phyloP scores from a whole-genome alignment of 2,797 vertebrate species.

The Lacerta bilineata region DNA sequence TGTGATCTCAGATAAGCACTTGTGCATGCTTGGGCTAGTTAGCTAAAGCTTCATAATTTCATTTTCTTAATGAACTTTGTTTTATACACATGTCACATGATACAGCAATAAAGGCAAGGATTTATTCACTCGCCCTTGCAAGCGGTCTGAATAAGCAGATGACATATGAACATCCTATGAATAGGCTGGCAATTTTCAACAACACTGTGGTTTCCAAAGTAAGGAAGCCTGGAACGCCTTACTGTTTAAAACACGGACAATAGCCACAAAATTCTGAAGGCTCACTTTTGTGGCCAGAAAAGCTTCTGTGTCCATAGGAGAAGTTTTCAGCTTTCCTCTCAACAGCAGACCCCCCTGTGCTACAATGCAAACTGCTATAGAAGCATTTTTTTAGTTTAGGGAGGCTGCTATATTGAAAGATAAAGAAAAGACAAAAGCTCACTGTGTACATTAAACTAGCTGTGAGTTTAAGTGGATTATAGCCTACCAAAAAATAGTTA shows the following conservation, averaged over 20 bases:
- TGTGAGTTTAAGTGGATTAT: not conserved
- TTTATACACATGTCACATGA: slow-evolving; percentile 60
- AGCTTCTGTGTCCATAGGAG: not conserved
- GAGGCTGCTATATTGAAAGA: not conserved
- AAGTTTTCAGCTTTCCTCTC: not conserved
- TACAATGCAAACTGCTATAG: not conserved
- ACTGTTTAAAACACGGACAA: slow-evolving; percentile 51
- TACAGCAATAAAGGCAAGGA: slow-evolving; percentile 63
- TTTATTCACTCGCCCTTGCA: slow-evolving; percentile 55
- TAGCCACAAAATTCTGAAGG: not conserved
- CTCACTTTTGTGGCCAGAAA: not conserved
- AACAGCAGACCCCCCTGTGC: not conserved
- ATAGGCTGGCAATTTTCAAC: slow-evolving; percentile 57
- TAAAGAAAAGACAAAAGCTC: not conserved
- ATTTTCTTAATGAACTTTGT: slow-evolving; percentile 64
- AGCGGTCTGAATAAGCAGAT: not conserved
- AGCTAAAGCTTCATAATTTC: slow-evolving; percentile 69
- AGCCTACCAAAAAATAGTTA: slow-evolving; percentile 33
- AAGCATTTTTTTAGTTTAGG: not conserved
- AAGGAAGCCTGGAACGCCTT: slow-evolving; percentile 47
- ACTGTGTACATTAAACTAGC: not conserved
- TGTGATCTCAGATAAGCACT: not conserved
- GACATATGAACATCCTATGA: slow-evolving; percentile 48
- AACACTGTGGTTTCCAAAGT: slow-evolving; percentile 56
- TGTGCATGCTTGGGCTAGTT: slow-evolving; percentile 45